Evolutionary conservation across 2,797 vertebrate genomes (phyloP).

Genomic region (Sebastes melanostomus): DNA sequence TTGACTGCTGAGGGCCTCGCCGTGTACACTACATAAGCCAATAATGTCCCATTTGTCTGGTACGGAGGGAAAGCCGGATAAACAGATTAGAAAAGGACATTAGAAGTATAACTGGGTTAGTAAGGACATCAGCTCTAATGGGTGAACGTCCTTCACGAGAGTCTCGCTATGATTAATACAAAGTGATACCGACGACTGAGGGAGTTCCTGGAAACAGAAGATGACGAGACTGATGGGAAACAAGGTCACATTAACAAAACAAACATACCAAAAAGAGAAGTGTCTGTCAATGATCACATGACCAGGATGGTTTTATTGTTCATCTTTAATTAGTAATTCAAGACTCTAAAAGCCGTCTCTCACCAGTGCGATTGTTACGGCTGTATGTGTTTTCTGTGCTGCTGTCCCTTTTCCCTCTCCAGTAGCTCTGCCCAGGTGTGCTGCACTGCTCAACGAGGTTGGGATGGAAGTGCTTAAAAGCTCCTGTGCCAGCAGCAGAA

Average conservation of each 20-base stretch:
- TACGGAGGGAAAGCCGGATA: slow-evolving; percentile 87
- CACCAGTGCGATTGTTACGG: no score
- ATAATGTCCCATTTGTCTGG: slow-evolving; percentile 97
- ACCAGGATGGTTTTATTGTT: not conserved
- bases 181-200: slow-evolving; percentile 24
- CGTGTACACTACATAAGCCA: slow-evolving; percentile 88
- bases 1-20: slow-evolving; percentile 85
- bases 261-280: not conserved
- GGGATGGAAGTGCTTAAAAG: not conserved
- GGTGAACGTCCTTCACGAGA: slow-evolving; percentile 93
- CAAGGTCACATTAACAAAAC: slow-evolving; percentile 1
- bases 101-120: slow-evolving; percentile 92
- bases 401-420: no score
- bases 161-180: slow-evolving; percentile 62
- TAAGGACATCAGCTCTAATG: slow-evolving; percentile 98
- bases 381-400: no score
- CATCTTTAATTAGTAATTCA: not conserved
- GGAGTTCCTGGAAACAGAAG: slow-evolving; percentile 52
- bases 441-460: no score
- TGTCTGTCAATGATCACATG: not conserved
- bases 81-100: slow-evolving; percentile 69
- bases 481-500: no score
- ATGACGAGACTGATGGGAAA: slow-evolving; percentile 46
- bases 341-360: not conserved
- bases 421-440: no score